Evolutionary conservation across 2,888 invertebrate species (phyloP), one percentile per base, ranked within the genome.

Genomic region (Zygogramma bicolorata): DNA sequence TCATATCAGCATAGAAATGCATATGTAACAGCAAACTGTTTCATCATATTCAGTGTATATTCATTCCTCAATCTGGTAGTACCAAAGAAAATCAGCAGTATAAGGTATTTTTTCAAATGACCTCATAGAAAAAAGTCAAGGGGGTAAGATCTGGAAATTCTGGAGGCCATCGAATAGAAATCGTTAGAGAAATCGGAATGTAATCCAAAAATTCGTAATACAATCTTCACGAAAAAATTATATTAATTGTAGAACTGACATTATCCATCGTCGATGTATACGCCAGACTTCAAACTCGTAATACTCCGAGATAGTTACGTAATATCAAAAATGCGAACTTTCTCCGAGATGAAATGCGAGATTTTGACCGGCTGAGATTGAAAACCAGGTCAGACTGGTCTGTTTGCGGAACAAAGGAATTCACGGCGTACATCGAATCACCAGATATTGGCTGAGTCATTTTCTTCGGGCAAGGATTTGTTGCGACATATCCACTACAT

Each of bases 261-360:
- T 46, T 7, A 46, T 46, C 20, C 22, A 8, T 46, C 20, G 3
- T 20, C 3, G 25, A 42, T 15, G 62, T 38, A 62, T 42, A 62
- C 40, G 15, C 40, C 42, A 25, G 42, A 62, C 40, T 15, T 62
- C 20, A 20, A 42, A 42, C 22, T 25, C 62, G 1, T 40, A 25
- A 62, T 15, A 42, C 22, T 5, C 25, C 31, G 31, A 27, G 29
- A 63, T 29, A 46, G 29, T 63, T 63, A 63, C 46, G 29, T 63
- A 27, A 63, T 63, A 46, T 1, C 62, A 46, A 63, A 61, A 42
- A 53, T 27, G 53, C 42, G 20, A 22, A 63, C 63, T 63, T 63
- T 63, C 63, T 20, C 63, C 27, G 13, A 63, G 63, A 63, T 63
- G 63, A 63, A 63, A 46, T 49, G 49, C 46, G 4, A 46, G 63